Percentiles rank a stretch among this genome's conserved stretches.
Conservation (phyloP, 2,888 invertebrate species). For the Tenthredo notha region DNA sequence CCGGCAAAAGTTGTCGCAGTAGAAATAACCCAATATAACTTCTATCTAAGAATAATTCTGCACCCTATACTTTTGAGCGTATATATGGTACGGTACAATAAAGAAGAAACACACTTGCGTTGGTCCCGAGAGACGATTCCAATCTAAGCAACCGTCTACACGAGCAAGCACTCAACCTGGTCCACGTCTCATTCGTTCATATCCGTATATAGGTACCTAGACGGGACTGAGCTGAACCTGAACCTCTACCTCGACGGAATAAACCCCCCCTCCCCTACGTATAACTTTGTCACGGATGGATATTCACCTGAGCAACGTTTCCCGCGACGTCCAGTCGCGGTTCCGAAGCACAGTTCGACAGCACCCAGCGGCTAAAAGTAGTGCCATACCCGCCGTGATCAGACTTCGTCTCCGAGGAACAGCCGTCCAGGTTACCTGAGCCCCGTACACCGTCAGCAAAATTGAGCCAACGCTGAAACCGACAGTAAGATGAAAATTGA, state of each 20-base stretch:
- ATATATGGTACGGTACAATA: constrained; percentile 25
- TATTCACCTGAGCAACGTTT: constrained; percentile 86
- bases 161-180: constrained; percentile 20
- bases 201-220: not conserved
- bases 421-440: constrained; percentile 84
- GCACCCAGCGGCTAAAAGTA: constrained; percentile 83
- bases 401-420: constrained; percentile 79
- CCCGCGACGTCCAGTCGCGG: constrained; percentile 89
- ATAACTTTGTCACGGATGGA: not conserved
- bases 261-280: not conserved
- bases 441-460: constrained; percentile 87
- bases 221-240: not conserved
- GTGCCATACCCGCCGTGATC: constrained; percentile 80
- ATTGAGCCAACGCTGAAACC: constrained; percentile 88
- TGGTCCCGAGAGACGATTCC: constrained; percentile 44
- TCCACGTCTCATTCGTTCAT: not conserved
- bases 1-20: constrained; percentile 48
- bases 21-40: constrained; percentile 51
- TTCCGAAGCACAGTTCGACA: constrained; percentile 86
- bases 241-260: not conserved
- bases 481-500: constrained; percentile 41
- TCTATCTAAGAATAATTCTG: constrained; percentile 49
- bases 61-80: constrained; percentile 29
- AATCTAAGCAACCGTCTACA: constrained; percentile 47
- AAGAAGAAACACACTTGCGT: constrained; percentile 32